phyloP scores from a whole-genome alignment of 2,113 vertebrate genomes.

The Apistogramma diplotaenia region DNA sequence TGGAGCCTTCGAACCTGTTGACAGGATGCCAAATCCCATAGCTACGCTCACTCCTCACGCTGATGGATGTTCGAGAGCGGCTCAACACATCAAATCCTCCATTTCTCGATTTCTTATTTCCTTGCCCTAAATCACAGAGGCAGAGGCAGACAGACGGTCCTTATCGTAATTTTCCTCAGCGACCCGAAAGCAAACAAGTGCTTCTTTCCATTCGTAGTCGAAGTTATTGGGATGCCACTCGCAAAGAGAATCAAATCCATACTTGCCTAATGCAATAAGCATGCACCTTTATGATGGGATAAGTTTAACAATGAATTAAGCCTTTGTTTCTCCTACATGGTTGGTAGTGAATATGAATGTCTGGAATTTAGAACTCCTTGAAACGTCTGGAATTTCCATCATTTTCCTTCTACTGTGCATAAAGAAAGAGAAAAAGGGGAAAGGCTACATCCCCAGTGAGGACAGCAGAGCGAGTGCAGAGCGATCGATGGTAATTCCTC shows the following conservation, averaged over 20 bases:
- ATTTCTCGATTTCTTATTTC: background rate
- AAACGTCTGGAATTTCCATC: background rate
- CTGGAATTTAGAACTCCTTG: background rate
- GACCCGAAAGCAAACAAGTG: constrained; percentile 1
- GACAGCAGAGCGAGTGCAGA: background rate
- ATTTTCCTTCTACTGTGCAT: background rate
- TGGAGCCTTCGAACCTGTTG: background rate
- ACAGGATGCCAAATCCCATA: background rate
- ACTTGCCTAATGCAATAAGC: background rate
- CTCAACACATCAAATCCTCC: background rate
- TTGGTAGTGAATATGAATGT: background rate
- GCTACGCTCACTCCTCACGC: background rate
- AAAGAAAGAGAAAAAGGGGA: background rate
- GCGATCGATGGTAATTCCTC: background rate
- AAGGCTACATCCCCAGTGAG: background rate
- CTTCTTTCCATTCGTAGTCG: background rate
- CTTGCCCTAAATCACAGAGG: background rate
- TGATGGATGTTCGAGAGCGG: background rate
- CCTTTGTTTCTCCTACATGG: background rate
- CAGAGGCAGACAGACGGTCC: background rate
- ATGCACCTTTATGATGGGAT: background rate
- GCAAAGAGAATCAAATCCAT: background rate
- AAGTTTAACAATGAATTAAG: background rate
- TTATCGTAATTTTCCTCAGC: background rate
- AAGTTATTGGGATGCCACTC: background rate